phyloP scores from a whole-genome alignment of 2,888 invertebrate species.

The Drosophila pegasa region DNA sequence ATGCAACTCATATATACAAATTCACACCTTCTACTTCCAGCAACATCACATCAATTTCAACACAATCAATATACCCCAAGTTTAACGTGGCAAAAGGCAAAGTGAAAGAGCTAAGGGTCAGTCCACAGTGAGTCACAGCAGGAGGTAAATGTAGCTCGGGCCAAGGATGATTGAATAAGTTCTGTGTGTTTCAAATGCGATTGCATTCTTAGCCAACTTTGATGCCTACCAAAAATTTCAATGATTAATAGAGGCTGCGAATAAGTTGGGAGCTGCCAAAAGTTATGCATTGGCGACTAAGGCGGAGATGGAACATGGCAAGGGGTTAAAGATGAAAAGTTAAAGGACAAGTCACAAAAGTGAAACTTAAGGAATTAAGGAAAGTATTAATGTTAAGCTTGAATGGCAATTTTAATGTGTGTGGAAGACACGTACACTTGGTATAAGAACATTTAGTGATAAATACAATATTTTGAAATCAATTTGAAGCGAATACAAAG shows the following conservation, averaged over 20 bases:
- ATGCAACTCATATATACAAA: not conserved
- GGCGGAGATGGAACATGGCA: too few relatives aligned
- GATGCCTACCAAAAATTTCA: not conserved
- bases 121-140: not conserved
- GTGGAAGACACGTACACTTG: too few relatives aligned
- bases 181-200: slow-evolving; percentile 16
- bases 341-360: not conserved
- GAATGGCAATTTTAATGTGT: too few relatives aligned
- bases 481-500: too few relatives aligned
- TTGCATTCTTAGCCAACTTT: slow-evolving; percentile 1
- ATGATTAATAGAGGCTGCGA: not conserved
- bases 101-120: not conserved
- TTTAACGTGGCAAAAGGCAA: not conserved
- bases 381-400: too few relatives aligned
- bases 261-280: not conserved
- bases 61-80: not conserved
- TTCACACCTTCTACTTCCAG: too few relatives aligned
- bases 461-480: too few relatives aligned
- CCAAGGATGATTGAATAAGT: slow-evolving; percentile 15
- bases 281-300: not conserved
- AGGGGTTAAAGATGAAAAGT: not conserved
- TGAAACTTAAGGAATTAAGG: not conserved
- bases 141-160: slow-evolving; percentile 5
- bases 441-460: too few relatives aligned
- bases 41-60: too few relatives aligned